Base-by-base conservation (phyloP, 2,888 invertebrate species). In the Trissolcus japonicus region DNA sequence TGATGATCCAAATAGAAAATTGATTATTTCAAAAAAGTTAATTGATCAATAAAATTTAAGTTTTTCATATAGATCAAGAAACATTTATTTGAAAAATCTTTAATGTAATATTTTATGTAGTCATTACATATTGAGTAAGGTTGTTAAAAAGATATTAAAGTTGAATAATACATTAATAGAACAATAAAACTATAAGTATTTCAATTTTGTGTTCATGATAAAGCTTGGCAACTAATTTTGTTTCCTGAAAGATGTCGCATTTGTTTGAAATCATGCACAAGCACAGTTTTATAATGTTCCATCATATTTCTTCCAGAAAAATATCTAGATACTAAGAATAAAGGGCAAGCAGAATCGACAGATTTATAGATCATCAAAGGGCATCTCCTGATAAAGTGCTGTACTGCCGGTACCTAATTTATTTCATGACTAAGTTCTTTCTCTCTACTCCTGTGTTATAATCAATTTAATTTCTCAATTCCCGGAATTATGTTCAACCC, bases 281-380 rank as follows among this genome's bases (percentile, higher is more conserved):
- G 66, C 69, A 71, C 66, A 48, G 13, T 72, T 59, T 60, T 72
- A 65, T 77, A 69, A 73, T 80, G 35, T 67, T 63, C 43, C 71
- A 53, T 62, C 82, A 83, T 87, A 83, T 89, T 89, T 89, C 86
- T 89, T 89, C 71, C 89, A 89, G 89, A 87, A 81, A 85, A 85
- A 80, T 85, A 79, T 88, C 84, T 89, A 87, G 86, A 88, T 83
- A 84, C 88, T 89, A 89, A 88, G 86, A 86, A 87, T 86, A 89
- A 87, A 82, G 88, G 87, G 81, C 86, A 87, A 86, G 87, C 88
- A 82, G 89, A 88, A 88, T 88, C 89, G 84, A 89, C 88, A 84
- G 86, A 83, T 88, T 89, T 89, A 85, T 89, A 88, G 85, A 86
- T 83, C 85, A 86, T 82, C 87, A 84, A 80, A 84, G 86, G 87